Evolutionary conservation across 2,888 invertebrate genomes (phyloP), one percentile per base, ranked within the genome.

Genomic region (Amblyjoppa proteus): DNA sequence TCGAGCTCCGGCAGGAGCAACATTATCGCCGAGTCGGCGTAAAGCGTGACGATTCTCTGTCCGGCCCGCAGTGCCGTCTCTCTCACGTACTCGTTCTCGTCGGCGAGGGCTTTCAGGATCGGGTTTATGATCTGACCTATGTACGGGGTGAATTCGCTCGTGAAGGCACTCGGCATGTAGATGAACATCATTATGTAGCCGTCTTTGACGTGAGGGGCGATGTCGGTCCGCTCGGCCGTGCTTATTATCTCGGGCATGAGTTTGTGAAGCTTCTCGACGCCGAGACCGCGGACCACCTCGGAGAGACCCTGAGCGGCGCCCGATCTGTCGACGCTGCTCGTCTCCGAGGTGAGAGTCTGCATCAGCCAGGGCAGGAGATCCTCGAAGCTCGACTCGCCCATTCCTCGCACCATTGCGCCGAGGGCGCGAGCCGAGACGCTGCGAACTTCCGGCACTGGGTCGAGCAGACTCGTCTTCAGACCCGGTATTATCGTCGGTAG

Each of bases 131-230:
- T 99, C 93, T 98, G 98, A 0, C 99, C 98, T 91, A 99, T 97
- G 94, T 99, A 99, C 0, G 98, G 98, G 0, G 98, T 97, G 94
- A 99, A 99, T 93, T 98, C 98, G 87, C 97, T 97, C 6, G 98
- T 98, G 95, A 99, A 99, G 13, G 99, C 99, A 85, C 97, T 97
- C 2, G 99, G 99, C 97, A 99, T 98, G 95, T 99, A 99, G 92
- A 99, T 99, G 94, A 99, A 99, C 98, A 99, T 98, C 98, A 99
- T 99, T 87, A 99, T 99, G 95, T 99, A 99, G 64, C 99, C 99
- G 95, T 99, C 99, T 92, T 99, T 98, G 1, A 99, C 99, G 94
- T 99, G 98, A 0, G 99, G 98, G 6, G 98, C 98, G 90, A 98
- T 98, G 94, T 99, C 98, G 0, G 97, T 96, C 84, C 99, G 96